phyloP scores from a whole-genome alignment of 2,888 invertebrate species.

The Stomorhina lunata region DNA sequence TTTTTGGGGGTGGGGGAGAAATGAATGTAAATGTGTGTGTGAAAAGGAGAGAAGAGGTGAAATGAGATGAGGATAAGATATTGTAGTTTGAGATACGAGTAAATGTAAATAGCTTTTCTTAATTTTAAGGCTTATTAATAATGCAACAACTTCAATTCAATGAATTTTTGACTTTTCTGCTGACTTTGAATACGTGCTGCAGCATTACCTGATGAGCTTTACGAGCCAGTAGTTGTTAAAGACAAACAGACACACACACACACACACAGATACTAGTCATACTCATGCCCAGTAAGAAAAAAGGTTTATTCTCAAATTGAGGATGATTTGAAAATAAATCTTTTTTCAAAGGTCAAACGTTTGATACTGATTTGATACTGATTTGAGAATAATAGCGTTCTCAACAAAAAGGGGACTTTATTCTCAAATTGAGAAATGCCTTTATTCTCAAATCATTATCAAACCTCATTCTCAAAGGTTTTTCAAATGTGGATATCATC shows the following conservation, averaged over 20 bases:
- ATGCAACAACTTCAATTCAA: slow-evolving; percentile 66
- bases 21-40: background rate
- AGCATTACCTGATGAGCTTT: slow-evolving; percentile 66
- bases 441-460: no score
- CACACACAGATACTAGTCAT: no score
- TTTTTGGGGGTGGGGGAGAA: background rate
- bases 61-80: background rate
- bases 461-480: no score
- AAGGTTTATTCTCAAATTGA: no score
- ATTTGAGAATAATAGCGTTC: no score
- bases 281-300: no score
- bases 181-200: slow-evolving; percentile 65
- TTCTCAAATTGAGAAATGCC: no score
- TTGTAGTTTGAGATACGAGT: slow-evolving; percentile 40
- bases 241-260: background rate
- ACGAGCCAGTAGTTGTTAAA: background rate
- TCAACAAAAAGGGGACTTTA: no score
- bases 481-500: no score
- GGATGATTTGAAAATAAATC: no score
- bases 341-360: no score
- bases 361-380: no score
- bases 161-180: slow-evolving; percentile 66
- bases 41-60: background rate
- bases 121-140: slow-evolving; percentile 66
- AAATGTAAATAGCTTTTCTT: slow-evolving; percentile 63